Evolutionary conservation across 1,140 invertebrate species (phyloP).

Genomic region (Panulirus ornatus): DNA sequence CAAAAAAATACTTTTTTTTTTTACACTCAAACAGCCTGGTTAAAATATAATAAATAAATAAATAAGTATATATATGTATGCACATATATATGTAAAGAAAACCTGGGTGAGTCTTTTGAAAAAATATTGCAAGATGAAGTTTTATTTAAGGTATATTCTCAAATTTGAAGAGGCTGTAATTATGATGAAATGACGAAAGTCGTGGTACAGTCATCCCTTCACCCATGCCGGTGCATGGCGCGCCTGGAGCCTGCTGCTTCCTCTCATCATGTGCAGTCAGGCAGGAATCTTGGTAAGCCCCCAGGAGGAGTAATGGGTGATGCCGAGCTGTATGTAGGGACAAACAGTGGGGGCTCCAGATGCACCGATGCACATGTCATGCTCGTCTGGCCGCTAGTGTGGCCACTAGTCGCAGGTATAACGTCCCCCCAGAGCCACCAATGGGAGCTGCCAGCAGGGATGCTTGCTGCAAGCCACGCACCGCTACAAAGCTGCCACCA

Average conservation of each 20-base stretch:
- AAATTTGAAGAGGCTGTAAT: conserved; percentile 40
- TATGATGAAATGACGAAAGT: conserved; percentile 53
- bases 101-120: conserved; percentile 44
- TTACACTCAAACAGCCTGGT: conserved; percentile 43
- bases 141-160: conserved; percentile 39
- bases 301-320: background rate
- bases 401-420: conserved; percentile 49
- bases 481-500: conserved; percentile 19
- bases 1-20: background rate
- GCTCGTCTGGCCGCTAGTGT: conserved; percentile 9
- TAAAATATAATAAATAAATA: conserved; percentile 2
- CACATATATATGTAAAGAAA: conserved; percentile 35
- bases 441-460: conserved; percentile 60
- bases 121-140: conserved; percentile 55
- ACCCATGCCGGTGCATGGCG: conserved; percentile 40
- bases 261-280: too few relatives aligned
- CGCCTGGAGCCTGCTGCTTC: conserved; percentile 1
- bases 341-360: background rate
- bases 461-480: conserved; percentile 30
- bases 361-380: conserved; percentile 4
- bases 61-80: too few relatives aligned
- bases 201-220: conserved; percentile 55
- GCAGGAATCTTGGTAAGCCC: background rate
- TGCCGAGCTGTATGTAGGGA: background rate
- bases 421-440: conserved; percentile 41